A percentile compares a stretch with the other conserved stretches of the same genome.
These are phyloP conservation scores for Galaxea fascicularis DNA, from an alignment of 92 coral and sea anemone species.

Conservation along the genomic window DNA sequence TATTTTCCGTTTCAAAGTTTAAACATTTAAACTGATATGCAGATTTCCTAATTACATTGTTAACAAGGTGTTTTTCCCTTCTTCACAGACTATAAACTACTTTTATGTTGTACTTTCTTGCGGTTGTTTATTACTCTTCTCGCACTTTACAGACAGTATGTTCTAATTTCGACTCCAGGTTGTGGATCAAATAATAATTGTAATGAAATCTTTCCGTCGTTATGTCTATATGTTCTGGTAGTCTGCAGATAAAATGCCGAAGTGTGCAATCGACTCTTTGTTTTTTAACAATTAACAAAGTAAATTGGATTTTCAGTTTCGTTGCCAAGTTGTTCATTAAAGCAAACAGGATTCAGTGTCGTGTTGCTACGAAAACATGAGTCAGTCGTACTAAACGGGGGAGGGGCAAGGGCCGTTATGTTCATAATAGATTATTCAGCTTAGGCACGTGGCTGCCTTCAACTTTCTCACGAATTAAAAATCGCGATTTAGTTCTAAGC, in stretches of 20 bases:
- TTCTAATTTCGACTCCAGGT: not conserved
- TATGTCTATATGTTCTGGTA: not conserved
- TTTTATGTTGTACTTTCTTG: not conserved
- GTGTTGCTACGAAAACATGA: not conserved
- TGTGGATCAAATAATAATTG: not conserved
- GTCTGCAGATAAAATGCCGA: not conserved
- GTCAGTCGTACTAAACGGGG: no score
- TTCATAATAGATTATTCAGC: constrained; percentile 16
- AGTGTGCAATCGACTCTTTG: not conserved
- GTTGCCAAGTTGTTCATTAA: constrained; percentile 4
- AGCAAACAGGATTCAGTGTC: not conserved
- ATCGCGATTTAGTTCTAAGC: constrained; percentile 11
- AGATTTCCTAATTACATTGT: constrained; percentile 16
- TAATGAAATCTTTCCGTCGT: not conserved
- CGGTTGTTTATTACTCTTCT: not conserved
- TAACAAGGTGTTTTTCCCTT: not conserved
- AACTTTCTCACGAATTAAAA: not conserved
- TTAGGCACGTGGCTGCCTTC: constrained; percentile 30
- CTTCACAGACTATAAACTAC: not conserved
- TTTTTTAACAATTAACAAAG: not conserved
- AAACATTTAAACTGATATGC: not conserved
- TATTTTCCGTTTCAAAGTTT: not conserved
- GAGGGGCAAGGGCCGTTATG: not conserved
- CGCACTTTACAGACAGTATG: not conserved
- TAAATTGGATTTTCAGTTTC: not conserved